Evolutionary conservation across 2,113 vertebrate species (phyloP), one percentile per base, ranked within the genome.

Genomic region (Bettongia penicillata): DNA sequence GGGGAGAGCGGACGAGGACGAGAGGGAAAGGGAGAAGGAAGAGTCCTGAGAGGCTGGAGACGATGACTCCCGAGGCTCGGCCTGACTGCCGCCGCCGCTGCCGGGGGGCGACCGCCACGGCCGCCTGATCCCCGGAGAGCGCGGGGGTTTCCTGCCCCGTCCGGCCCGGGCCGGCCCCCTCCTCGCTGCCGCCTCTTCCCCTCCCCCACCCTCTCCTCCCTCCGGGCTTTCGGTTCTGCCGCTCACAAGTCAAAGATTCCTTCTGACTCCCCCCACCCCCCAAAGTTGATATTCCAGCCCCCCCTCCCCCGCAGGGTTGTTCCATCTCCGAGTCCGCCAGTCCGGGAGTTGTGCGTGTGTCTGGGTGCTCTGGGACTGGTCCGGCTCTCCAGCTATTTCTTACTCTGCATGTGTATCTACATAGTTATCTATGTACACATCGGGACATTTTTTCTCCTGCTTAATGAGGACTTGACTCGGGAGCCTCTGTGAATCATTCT

Each of bases 401-500:
- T 94, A 8, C 10, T 0, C 94, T 94, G 94, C 53, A 97, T 97
- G 97, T 96, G 96, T 97, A 47, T 97, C 94, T 37, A 77, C 97
- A 97, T 95, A 97, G 98, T 95, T 95, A 95, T 96, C 96, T 96
- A 1, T 68, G 95, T 19, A 94, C 96, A 28, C 89, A 28, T 92
- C 28, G 94, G 91, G 94, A 52, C 90, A n/a, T 95, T 95, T 92
- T 91, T 53, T 77, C 77, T 84, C 92, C 95, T 93, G 97, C 96
- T 96, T 98, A 47, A 97, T 97, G 98, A 98, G 97, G 98, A 98
- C 98, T 97, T 98, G 98, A 97, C 98, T 98, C 93, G 97, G 98
- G 95, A 97, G 97, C 97, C n/a, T 90, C 98, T 94, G 98, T 99
- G 99, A 99, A 98, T 99, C 99, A 99, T 95, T 95, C 97, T 97